Evolutionary conservation across 2,888 invertebrate genomes (phyloP).

Genomic region (Pantelozetes paolii): DNA sequence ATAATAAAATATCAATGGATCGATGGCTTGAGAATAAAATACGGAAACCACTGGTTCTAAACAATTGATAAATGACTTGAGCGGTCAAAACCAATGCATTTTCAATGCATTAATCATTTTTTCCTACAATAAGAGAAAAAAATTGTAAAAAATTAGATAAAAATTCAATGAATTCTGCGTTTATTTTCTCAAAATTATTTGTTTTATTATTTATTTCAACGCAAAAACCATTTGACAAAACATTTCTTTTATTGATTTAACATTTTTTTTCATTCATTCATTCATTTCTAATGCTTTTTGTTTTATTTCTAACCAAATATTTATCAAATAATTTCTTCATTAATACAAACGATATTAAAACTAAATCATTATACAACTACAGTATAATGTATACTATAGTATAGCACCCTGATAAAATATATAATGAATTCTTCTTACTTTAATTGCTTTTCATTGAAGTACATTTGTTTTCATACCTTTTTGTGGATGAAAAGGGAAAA

Average conservation of each 20-base stretch:
- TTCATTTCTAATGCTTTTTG: too few relatives aligned
- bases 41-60: neutral
- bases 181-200: neutral
- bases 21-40: neutral
- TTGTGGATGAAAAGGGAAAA: neutral
- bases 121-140: neutral
- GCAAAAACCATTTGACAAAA: neutral
- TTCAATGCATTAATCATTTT: constrained; percentile 11
- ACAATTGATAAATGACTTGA: constrained; percentile 1
- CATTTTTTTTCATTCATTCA: too few relatives aligned
- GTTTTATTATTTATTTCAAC: neutral
- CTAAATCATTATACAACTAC: too few relatives aligned
- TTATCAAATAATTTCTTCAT: neutral
- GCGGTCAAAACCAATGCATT: neutral
- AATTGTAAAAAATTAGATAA: neutral
- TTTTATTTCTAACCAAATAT: too few relatives aligned
- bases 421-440: neutral
- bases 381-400: too few relatives aligned
- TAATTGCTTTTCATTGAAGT: neutral
- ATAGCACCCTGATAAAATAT: too few relatives aligned
- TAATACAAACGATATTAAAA: neutral
- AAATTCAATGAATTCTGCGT: neutral
- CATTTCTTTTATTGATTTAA: neutral
- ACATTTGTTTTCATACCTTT: neutral
- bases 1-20: neutral